Evolutionary conservation across 2,113 vertebrate species (phyloP), one percentile per base, ranked within the genome.

Genomic region (Chionis minor): DNA sequence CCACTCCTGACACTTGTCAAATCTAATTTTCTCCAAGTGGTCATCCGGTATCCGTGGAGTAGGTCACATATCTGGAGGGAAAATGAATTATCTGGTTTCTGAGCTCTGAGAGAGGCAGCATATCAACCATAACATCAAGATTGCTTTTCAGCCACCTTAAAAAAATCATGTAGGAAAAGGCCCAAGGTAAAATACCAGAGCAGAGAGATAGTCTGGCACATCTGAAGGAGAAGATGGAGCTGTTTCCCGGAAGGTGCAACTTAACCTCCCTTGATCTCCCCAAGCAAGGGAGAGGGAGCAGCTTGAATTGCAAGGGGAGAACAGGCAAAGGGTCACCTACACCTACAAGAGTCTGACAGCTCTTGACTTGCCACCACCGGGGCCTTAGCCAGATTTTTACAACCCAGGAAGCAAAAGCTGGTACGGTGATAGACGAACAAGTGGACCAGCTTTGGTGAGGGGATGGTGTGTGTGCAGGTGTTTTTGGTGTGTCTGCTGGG

Each of bases 1-100:
- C 44, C 35, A 21, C 45, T 92, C 51, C 21, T 96, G 77, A 81
- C 91, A 78, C 71, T 88, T 84, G 92, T 88, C 91, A 93, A 45
- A 66, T 42, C 72, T 47, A 4, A 54, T 93, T 88, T 86, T 93
- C 75, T 86, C 14, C 70, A 73, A 30, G 35, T 86, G 72, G 30
- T 56, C 27, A 54, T 56, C 67, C 45, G 21, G 32, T 51, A 56
- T 54, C 74, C 0, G 2, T 54, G 71, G 44, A 73, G 23, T 15
- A 83, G 79, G 40, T 80, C 71, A 73, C 59, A 28, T 21, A 81
- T 33, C 90, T 90, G 65, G 47, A 69, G 47, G 66, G 62, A 75
- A 92, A 92, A 92, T 12, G 30, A 93, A 82, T 82, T 93, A 49
- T 44, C 49, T 67, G 78, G 8, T 62, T 71, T 82, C 65, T 63